phyloP scores from a whole-genome alignment of 2,888 invertebrate genomes.

The Deroplatys truncata region DNA sequence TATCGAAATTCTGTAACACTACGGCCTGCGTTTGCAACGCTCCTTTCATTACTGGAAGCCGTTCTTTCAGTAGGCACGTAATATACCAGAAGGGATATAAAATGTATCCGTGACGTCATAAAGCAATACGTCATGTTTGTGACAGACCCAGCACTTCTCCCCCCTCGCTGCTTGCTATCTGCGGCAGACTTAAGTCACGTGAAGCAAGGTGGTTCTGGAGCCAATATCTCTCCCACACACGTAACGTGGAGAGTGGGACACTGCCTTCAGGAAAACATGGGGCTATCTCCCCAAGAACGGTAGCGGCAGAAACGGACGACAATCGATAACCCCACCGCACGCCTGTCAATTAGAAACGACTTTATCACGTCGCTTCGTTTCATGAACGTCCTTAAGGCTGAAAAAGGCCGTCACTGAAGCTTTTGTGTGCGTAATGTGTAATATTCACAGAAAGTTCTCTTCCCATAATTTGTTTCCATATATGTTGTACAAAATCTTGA shows the following conservation, averaged over 20 bases:
- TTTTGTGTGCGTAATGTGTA: no score
- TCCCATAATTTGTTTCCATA: no score
- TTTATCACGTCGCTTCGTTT: no score
- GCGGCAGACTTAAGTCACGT: background rate
- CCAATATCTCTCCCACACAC: background rate
- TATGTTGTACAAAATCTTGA: no score
- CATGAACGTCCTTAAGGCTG: no score
- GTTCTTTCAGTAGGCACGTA: background rate
- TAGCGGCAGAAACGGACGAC: background rate
- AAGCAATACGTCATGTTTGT: background rate
- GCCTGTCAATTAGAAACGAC: no score
- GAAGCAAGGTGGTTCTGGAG: background rate
- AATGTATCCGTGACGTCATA: background rate
- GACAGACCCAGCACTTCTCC: background rate
- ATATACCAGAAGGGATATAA: background rate
- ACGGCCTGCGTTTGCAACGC: background rate
- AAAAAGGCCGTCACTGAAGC: no score
- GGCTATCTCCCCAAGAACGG: background rate
- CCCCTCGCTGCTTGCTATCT: no score
- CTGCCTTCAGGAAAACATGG: background rate
- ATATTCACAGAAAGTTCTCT: no score
- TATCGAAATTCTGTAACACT: no score
- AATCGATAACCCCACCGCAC: background rate
- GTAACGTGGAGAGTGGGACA: background rate
- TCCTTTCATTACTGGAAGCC: background rate